These are phyloP conservation scores for Sanderia malayensis DNA, from an alignment of 30 jellyfish, hydroid and myxozoan species.

Conservation along the genomic window DNA sequence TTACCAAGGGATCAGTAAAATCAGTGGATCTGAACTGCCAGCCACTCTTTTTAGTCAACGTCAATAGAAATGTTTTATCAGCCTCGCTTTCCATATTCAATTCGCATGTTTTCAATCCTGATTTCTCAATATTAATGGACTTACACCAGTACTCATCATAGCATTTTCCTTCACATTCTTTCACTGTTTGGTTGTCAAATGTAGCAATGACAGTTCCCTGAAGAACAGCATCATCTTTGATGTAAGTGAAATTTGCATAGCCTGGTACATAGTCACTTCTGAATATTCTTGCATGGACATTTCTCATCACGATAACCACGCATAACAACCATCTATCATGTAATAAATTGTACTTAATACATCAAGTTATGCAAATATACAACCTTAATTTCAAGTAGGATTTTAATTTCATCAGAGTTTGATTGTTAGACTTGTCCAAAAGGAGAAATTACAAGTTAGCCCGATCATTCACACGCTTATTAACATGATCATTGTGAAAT, in stretches of 20 bases:
- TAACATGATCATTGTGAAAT: too few relatives aligned
- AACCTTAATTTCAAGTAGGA: too few relatives aligned
- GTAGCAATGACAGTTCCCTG: constrained; percentile 6
- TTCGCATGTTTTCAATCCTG: constrained; percentile 3
- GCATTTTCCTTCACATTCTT: neutral
- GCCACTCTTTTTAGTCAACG: neutral
- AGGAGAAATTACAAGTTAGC: too few relatives aligned
- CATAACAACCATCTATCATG: too few relatives aligned
- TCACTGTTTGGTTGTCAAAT: neutral
- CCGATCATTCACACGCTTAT: too few relatives aligned
- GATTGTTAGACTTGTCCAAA: too few relatives aligned
- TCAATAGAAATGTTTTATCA: neutral
- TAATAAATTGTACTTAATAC: too few relatives aligned
- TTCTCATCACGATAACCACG: too few relatives aligned
- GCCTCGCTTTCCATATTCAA: constrained; percentile 7
- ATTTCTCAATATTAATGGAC: neutral
- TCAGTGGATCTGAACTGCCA: neutral
- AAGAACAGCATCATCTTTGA: neutral
- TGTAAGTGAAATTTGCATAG: neutral
- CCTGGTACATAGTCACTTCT: neutral
- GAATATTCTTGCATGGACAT: neutral
- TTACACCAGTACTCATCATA: neutral
- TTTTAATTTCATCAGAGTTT: too few relatives aligned
- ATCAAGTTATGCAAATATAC: too few relatives aligned
- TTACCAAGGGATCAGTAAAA: neutral